phyloP scores from a whole-genome alignment of 2,113 vertebrate species.

The Bombycilla garrulus region DNA sequence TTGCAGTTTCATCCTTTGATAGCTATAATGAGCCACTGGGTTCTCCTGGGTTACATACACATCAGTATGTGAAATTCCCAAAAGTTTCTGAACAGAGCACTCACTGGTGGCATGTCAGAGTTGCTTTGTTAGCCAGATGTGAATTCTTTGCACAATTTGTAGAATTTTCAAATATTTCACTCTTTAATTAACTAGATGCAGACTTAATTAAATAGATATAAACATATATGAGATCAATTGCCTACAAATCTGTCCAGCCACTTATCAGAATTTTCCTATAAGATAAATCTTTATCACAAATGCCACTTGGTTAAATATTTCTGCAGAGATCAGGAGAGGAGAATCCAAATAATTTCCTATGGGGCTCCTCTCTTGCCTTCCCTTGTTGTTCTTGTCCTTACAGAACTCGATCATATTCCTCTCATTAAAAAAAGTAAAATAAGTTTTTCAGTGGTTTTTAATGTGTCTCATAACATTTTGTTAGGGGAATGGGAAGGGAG shows the following conservation, averaged over 20 bases:
- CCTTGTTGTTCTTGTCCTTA: background rate
- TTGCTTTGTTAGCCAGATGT: background rate
- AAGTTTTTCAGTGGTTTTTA: background rate
- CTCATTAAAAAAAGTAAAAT: background rate
- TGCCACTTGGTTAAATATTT: background rate
- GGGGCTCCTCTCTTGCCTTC: background rate
- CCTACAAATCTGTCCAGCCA: background rate
- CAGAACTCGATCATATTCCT: background rate
- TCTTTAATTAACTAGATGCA: constrained; percentile 1
- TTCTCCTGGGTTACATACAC: background rate
- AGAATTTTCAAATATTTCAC: constrained; percentile 4
- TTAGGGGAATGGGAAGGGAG: constrained; percentile 1
- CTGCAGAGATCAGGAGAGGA: background rate
- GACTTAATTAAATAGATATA: background rate
- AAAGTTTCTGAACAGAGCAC: background rate
- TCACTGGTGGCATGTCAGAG: background rate
- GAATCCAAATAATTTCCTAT: constrained; percentile 15
- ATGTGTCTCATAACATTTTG: background rate
- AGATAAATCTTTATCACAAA: background rate
- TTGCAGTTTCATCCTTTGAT: background rate
- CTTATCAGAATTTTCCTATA: background rate
- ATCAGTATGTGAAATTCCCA: background rate
- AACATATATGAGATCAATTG: background rate
- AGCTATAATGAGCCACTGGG: background rate
- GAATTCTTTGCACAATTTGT: background rate